These are phyloP conservation scores for Scotopteryx bipunctaria DNA, from an alignment of 2,888 invertebrate species.

Conservation along the genomic window DNA sequence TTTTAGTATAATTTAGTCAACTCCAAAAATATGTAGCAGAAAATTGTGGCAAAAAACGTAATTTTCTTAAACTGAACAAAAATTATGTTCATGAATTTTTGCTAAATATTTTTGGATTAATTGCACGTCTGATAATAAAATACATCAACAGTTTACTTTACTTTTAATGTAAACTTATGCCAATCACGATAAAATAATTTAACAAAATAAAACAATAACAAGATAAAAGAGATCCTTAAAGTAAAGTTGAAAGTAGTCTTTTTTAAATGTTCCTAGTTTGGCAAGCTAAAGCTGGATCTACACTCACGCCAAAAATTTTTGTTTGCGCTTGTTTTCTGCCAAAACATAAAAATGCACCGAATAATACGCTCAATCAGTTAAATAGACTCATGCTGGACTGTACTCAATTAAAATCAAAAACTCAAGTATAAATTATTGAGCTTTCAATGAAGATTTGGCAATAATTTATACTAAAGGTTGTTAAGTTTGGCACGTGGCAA, in stretches of 20 bases:
- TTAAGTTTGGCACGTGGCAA: not conserved
- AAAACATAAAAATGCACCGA: too few relatives aligned
- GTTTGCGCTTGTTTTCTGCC: too few relatives aligned
- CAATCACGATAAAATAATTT: conserved; percentile 29
- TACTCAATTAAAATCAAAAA: too few relatives aligned
- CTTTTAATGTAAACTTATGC: conserved; percentile 13
- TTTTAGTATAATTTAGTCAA: too few relatives aligned
- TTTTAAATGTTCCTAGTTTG: conserved; percentile 14
- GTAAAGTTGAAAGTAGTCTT: conserved; percentile 25
- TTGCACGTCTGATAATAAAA: not conserved
- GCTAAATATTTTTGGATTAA: too few relatives aligned
- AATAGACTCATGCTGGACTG: too few relatives aligned
- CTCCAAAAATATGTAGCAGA: too few relatives aligned
- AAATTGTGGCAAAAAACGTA: too few relatives aligned
- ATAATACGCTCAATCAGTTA: too few relatives aligned
- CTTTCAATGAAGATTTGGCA: not conserved
- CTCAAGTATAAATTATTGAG: too few relatives aligned
- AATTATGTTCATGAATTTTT: too few relatives aligned
- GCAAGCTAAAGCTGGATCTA: conserved; percentile 1
- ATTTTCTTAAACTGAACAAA: too few relatives aligned
- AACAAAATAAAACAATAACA: conserved; percentile 31
- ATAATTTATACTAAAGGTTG: not conserved
- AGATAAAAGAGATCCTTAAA: conserved; percentile 32
- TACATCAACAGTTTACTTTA: not conserved
- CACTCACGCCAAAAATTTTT: not conserved